phyloP scores from a whole-genome alignment of 2,888 invertebrate genomes.

The Apamea anceps region DNA sequence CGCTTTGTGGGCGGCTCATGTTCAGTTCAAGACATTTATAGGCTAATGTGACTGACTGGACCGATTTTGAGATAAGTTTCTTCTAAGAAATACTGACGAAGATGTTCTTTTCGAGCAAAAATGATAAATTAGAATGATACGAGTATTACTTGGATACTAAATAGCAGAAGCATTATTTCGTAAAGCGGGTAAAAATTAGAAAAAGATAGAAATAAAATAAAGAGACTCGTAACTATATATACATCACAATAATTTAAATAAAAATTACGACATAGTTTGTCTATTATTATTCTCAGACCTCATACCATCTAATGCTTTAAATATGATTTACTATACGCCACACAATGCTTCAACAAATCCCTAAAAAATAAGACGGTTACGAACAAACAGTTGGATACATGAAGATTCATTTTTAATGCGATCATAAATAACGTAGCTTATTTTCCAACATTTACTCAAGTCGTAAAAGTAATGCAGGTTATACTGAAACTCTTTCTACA shows the following conservation, averaged over 20 bases:
- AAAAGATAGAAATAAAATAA: not conserved
- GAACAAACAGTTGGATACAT: slow-evolving; percentile 39
- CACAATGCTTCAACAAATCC: slow-evolving; percentile 39
- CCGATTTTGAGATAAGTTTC: slow-evolving; percentile 30
- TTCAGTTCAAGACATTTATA: slow-evolving; percentile 44
- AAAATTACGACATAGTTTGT: not conserved
- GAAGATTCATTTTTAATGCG: slow-evolving; percentile 44
- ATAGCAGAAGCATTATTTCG: no score
- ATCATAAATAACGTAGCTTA: slow-evolving; percentile 51
- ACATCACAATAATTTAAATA: slow-evolving; percentile 5
- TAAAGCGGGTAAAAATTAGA: not conserved
- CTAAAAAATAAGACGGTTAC: slow-evolving; percentile 34
- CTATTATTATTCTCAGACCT: slow-evolving; percentile 17
- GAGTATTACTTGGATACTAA: not conserved
- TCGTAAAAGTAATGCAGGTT: slow-evolving; percentile 40
- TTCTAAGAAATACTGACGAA: not conserved
- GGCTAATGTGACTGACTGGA: slow-evolving; percentile 31
- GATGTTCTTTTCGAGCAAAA: slow-evolving; percentile 1
- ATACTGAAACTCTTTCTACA: slow-evolving; percentile 25
- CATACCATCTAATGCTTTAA: slow-evolving; percentile 29
- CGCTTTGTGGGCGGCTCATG: slow-evolving; percentile 47
- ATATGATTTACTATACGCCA: slow-evolving; percentile 38
- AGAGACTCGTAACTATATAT: not conserved
- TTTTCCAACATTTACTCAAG: slow-evolving; percentile 44
- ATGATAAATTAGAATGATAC: not conserved